These are phyloP conservation scores for Pseudeuparius sepicola DNA, from an alignment of 2,888 invertebrate genomes.

Conservation along the genomic window DNA sequence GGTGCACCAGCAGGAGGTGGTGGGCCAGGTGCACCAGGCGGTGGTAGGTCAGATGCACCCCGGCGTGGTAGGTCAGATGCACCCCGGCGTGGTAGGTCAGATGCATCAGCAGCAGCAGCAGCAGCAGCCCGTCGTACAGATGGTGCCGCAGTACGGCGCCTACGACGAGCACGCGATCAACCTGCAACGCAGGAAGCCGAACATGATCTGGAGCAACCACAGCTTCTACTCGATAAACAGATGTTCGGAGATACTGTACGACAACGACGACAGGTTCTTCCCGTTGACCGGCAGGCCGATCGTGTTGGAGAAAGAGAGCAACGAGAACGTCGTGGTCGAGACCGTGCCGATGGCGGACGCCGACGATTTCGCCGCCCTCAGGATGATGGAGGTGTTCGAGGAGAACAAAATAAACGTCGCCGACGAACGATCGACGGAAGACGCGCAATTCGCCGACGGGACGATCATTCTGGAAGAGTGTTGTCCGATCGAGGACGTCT, in stretches of 20 bases:
- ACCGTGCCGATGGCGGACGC: constrained; percentile 13
- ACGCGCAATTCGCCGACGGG: too few relatives aligned
- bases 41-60: too few relatives aligned
- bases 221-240: constrained; percentile 34
- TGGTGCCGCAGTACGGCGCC: too few relatives aligned
- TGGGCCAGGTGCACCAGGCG: too few relatives aligned
- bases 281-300: constrained; percentile 35
- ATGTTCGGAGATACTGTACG: constrained; percentile 28
- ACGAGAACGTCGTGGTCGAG: constrained; percentile 21
- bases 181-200: constrained; percentile 22
- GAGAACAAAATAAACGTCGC: constrained; percentile 12
- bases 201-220: constrained; percentile 26
- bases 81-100: too few relatives aligned
- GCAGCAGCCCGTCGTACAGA: too few relatives aligned
- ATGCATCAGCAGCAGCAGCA: too few relatives aligned
- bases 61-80: too few relatives aligned
- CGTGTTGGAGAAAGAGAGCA: constrained; percentile 19
- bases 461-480: too few relatives aligned
- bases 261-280: constrained; percentile 33
- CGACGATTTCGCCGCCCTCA: constrained; percentile 5
- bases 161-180: too few relatives aligned
- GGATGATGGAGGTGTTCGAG: constrained; percentile 7
- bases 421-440: constrained; percentile 6
- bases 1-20: too few relatives aligned
- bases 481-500: too few relatives aligned